Evolutionary conservation across 2,888 invertebrate genomes (phyloP), one percentile per base, ranked within the genome.

Genomic region (Eupeodes luniger): DNA sequence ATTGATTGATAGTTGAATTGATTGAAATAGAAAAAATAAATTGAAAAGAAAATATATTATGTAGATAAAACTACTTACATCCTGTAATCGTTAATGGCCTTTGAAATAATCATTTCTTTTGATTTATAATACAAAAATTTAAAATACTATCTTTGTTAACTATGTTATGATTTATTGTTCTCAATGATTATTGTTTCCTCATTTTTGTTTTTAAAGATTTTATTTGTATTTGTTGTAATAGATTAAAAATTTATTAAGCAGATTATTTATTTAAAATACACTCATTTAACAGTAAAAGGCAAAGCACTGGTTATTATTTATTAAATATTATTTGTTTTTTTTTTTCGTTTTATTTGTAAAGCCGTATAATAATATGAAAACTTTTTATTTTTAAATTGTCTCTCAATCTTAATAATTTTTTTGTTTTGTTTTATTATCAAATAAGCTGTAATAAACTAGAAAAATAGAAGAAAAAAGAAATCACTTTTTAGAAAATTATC

Each of bases 11-110:
- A 47, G 4, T 44, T 16, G 11, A n/a, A 44, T 44, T 16, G 40
- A 62, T 40, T 19, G 19, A 19, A 19, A 19, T 19, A 19, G 19
- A 19, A 19, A 19, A 19, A 19, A 1, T 19, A 19, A 19, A 19
- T 27, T 27, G 27, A 27, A 27, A 59, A 64, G n/a, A 64, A 19
- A 62, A 51, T 79, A 51, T 59, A 12, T 14, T 6, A 59, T 34
- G 34, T 0, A 55, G 1, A 10, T 9, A 16, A 27, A 4, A 34
- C 6, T 87, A 96, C 97, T 97, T 95, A 97, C 97, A 97, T 97
- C 95, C 97, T 96, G 94, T 97, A 97, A 93, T 97, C 97, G 95
- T 97, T 97, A 94, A 97, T 96, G 93, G 97, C 97, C 95, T 97
- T 97, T 94, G 97, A 97, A 96, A 97, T 97, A 94, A 95, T 95